phyloP scores from a whole-genome alignment of 2,797 vertebrate species.

The Smutsia gigantea region DNA sequence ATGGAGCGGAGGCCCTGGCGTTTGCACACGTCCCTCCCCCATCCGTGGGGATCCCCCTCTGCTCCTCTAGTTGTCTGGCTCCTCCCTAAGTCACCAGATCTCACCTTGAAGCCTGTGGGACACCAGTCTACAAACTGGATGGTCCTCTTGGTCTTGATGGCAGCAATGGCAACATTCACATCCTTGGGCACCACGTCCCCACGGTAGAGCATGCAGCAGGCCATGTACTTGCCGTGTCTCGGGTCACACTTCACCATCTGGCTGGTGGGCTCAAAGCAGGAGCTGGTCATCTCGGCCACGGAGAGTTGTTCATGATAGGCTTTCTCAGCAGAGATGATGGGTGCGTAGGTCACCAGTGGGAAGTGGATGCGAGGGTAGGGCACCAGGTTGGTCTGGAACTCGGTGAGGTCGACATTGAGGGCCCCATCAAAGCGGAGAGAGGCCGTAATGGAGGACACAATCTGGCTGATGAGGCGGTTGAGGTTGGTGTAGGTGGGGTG shows the following conservation, averaged over 20 bases:
- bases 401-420: conserved; percentile 88
- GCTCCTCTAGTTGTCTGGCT: background rate
- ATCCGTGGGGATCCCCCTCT: background rate
- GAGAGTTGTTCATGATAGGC: conserved; percentile 88
- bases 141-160: conserved; percentile 92
- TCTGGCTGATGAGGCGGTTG: conserved; percentile 88
- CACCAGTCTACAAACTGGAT: conserved; percentile 92
- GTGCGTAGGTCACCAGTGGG: conserved; percentile 86
- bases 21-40: background rate
- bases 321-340: conserved; percentile 87
- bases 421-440: conserved; percentile 87
- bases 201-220: conserved; percentile 94
- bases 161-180: conserved; percentile 93
- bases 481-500: conserved; percentile 87
- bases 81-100: background rate
- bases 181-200: conserved; percentile 95
- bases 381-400: conserved; percentile 90
- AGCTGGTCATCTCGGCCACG: conserved; percentile 86
- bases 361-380: conserved; percentile 90
- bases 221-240: conserved; percentile 91
- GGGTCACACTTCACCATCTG: conserved; percentile 91
- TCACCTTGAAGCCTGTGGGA: conserved; percentile 89
- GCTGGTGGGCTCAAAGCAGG: conserved; percentile 88
- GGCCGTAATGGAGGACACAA: conserved; percentile 88
- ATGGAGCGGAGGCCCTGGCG: background rate